Evolutionary conservation across 2,797 vertebrate species (phyloP).

Genomic region (Miichthys miiuy): DNA sequence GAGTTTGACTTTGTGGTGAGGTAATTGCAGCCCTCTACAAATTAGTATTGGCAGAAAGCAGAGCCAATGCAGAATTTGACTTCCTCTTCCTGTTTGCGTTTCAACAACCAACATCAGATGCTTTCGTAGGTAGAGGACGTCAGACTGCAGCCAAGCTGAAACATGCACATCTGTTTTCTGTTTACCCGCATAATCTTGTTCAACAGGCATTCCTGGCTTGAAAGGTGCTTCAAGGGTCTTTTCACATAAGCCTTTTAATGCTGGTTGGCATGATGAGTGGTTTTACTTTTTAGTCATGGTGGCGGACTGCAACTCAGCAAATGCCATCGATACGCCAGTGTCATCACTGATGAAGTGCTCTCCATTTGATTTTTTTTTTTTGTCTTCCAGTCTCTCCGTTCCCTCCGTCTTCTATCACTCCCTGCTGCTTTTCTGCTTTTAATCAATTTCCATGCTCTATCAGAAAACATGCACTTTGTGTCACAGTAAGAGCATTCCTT

Average conservation of each 20-base stretch:
- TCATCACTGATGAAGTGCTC: conserved; percentile 75
- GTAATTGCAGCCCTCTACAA: not conserved
- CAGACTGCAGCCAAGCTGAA: conserved; percentile 38
- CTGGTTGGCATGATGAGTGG: conserved; percentile 72
- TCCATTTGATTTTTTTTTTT: conserved; percentile 37
- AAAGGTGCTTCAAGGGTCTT: conserved; percentile 70
- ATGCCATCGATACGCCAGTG: conserved; percentile 58
- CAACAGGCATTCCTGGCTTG: conserved; percentile 67
- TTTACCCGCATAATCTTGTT: conserved; percentile 66
- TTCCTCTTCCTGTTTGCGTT: conserved; percentile 65
- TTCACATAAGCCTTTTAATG: conserved; percentile 61
- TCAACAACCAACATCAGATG: conserved; percentile 28
- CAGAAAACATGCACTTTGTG: conserved; percentile 76
- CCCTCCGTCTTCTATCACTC: conserved; percentile 42
- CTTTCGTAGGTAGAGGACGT: conserved; percentile 46
- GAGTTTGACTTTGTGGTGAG: not conserved
- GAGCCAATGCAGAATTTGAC: conserved; percentile 20
- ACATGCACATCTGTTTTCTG: conserved; percentile 75
- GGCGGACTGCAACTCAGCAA: conserved; percentile 56
- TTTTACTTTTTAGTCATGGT: conserved; percentile 72
- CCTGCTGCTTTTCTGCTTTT: conserved; percentile 69
- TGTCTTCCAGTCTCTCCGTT: conserved; percentile 31
- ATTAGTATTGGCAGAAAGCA: conserved; percentile 27
- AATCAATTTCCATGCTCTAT: conserved; percentile 83
- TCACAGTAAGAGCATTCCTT: conserved; percentile 76